Base-by-base conservation (phyloP, 2,888 invertebrate genomes). In the Linnaemya tessellans region DNA sequence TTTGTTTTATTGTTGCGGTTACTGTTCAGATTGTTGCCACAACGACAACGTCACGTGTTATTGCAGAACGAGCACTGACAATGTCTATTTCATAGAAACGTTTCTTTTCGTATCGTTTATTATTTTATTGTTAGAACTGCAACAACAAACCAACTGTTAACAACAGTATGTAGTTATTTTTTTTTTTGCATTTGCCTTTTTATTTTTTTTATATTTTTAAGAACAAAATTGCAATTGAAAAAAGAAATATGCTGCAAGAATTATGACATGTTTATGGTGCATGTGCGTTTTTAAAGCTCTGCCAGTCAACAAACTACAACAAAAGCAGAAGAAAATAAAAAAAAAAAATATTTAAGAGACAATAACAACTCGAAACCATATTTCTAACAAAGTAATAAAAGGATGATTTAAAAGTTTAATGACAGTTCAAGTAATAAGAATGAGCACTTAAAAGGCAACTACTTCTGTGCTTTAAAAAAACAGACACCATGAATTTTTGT, bases 1-100 rank as follows among this genome's bases (percentile, higher is more conserved):
- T 81, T 79, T 64, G 54, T 84, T 64, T 67, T 73, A 75, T 84
- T 79, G 38, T 65, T 70, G 49, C 20, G 79, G 68, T 43, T 46
- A 68, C 41, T 80, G 62, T 79, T 73, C 49, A 71, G 64, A 73
- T 74, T 74, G 74, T 77, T 82, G 71, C 70, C 77, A 71, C 49
- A 64, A 81, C 70, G 54, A 83, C 86, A 86, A 86, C 80, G 84
- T 87, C 84, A 87, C 86, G 86, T 87, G 87, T 79, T 80, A 65
- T 70, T 71, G 65, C 64, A 73, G 25, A 3, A 30, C 30, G 30
- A 84, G 77, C 84, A 85, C 56, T 83, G 80, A 78, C 78, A 86
- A 78, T 75, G 71, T 79, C 60, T 82, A 25, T 68, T 49, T 79
- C 62, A 62, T 54, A 51, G 4, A 41, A 62, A 20, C 30, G 13